Conservation (phyloP, 2,797 vertebrate genomes). For the Bovichtus variegatus region DNA sequence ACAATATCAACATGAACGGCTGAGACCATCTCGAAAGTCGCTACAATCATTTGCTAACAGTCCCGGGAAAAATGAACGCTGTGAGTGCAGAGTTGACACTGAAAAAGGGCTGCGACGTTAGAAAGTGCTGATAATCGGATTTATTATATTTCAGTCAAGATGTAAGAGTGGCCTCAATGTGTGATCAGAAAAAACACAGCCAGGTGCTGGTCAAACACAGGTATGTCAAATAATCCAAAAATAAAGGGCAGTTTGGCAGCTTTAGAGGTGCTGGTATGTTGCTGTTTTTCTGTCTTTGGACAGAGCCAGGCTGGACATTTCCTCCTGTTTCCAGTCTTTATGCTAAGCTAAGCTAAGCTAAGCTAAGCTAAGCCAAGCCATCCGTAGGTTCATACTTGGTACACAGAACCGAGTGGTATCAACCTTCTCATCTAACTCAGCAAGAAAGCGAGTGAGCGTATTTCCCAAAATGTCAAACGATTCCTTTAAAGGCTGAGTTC, state of each 20-base stretch:
- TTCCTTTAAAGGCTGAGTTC: background rate
- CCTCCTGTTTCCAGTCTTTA: background rate
- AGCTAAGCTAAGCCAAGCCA: too few relatives aligned
- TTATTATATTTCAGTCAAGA: background rate
- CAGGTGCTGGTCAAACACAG: background rate
- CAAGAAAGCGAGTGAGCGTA: background rate
- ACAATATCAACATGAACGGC: background rate
- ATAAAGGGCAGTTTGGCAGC: background rate
- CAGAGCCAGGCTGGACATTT: background rate
- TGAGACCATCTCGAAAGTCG: background rate
- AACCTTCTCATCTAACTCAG: background rate
- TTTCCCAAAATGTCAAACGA: background rate
- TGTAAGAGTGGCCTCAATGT: background rate
- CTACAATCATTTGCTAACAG: background rate
- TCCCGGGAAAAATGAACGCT: background rate
- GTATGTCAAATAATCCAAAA: background rate
- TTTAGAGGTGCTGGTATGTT: background rate
- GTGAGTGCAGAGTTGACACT: background rate
- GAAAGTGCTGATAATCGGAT: conserved; percentile 25
- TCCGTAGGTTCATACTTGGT: background rate
- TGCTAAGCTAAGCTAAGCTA: conserved; percentile 3
- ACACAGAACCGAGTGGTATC: background rate
- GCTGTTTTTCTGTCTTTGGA: background rate
- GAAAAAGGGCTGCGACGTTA: conserved; percentile 9
- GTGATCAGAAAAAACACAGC: background rate